A percentile compares a stretch with the other conserved stretches of the same genome.
phyloP scores from a whole-genome alignment of 2,113 vertebrate species.

The Pardalotus punctatus region DNA sequence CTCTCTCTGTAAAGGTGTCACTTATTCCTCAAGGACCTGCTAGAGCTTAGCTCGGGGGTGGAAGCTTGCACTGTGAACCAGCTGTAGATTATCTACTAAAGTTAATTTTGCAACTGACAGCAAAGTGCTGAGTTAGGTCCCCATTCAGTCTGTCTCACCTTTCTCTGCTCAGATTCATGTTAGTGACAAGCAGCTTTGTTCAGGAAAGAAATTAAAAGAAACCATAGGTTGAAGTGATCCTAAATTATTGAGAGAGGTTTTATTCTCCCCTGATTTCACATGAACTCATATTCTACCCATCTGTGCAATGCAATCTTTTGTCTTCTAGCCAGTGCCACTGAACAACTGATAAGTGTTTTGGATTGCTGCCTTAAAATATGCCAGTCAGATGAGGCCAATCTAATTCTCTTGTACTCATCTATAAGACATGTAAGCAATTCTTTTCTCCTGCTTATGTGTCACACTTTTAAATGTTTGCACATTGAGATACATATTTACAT shows the following conservation, averaged over 20 bases:
- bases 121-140: background rate
- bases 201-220: background rate
- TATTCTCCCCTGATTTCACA: conserved; percentile 4
- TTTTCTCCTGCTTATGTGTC: background rate
- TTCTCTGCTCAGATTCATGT: background rate
- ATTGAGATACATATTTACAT: background rate
- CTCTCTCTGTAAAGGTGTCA: background rate
- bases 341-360: background rate
- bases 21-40: background rate
- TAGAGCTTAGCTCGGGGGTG: background rate
- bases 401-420: background rate
- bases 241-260: conserved; percentile 35
- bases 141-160: background rate
- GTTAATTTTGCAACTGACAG: background rate
- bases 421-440: background rate
- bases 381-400: background rate
- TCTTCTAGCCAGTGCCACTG: background rate
- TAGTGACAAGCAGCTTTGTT: background rate
- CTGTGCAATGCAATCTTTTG: background rate
- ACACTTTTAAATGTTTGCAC: background rate
- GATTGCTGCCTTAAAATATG: background rate
- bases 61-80: background rate
- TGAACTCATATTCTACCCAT: background rate
- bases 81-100: background rate
- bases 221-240: background rate